These are phyloP conservation scores for Shinisaurus crocodilurus DNA, from an alignment of 2,113 vertebrate species.

Conservation along the genomic window DNA sequence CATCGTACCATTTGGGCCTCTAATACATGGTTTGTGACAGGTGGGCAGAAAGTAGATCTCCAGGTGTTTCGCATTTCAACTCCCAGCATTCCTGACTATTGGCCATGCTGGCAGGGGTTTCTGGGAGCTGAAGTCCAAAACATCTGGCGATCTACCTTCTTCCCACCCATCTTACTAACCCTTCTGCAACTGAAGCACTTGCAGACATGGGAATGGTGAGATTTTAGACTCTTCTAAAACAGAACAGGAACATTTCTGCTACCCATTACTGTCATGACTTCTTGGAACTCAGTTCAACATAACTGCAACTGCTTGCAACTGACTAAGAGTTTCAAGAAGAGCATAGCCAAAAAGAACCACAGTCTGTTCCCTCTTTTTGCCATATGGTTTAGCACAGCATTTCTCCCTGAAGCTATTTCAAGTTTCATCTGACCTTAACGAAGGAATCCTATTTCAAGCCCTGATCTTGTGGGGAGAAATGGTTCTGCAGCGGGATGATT, in stretches of 20 bases:
- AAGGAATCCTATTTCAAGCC: slow-evolving; percentile 36
- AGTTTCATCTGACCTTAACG: slow-evolving; percentile 24
- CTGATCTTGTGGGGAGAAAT: not conserved
- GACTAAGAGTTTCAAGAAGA: not conserved
- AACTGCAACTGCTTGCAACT: not conserved
- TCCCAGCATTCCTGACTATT: too few species aligned
- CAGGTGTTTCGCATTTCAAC: too few species aligned
- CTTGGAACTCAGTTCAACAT: not conserved
- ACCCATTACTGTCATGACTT: not conserved
- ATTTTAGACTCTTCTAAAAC: too few species aligned
- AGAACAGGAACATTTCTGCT: too few species aligned
- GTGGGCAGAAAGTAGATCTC: too few species aligned
- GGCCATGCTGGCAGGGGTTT: too few species aligned
- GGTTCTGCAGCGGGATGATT: not conserved
- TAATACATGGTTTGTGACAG: not conserved
- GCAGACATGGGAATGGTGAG: not conserved
- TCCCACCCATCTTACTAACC: too few species aligned
- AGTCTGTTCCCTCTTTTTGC: not conserved
- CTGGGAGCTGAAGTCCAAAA: too few species aligned
- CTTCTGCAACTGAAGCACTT: not conserved
- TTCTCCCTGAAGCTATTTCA: not conserved
- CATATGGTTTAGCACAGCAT: not conserved
- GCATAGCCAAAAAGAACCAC: not conserved
- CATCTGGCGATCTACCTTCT: too few species aligned
- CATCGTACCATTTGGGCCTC: not conserved